Base-by-base conservation (phyloP, 2,797 vertebrate species). In the Xenops minutus region DNA sequence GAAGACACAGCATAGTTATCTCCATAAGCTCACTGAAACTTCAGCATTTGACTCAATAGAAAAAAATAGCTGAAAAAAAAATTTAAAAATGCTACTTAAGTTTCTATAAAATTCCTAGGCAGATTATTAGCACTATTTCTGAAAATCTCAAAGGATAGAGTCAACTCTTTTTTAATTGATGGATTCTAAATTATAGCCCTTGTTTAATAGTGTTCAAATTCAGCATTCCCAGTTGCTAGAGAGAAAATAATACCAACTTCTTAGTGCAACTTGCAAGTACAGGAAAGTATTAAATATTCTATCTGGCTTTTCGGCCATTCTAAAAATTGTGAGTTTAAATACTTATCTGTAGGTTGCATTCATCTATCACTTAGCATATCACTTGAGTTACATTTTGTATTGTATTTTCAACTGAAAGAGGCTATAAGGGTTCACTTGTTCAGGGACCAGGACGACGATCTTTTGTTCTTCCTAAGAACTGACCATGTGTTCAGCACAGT, bases 1-100 rank as follows among this genome's bases (percentile, higher is more conserved):
- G 87, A 76, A 72, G 74, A 94, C 87, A 91, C 43, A 85, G 80
- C n/a, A 80, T 12, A 92, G 81, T 93, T 85, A 37, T 12, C 39
- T 88, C 82, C 52, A 34, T 48, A 64, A 82, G 30, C 68, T 77
- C 43, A 44, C 11, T 44, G 43, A 85, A 95, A 72, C 68, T 77
- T 77, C 78, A 89, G 19, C 19, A 37, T 81, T 95, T 87, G 63
- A 69, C 73, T 89, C 46, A 49, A 27, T 89, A 81, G 64, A 43
- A 80, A 69, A 84, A 77, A 54, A 6, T 9, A 67, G 3, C n/a
- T 61, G 14, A n/a, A 39, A 92, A 85, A 75, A 20, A 93, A 67
- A n/a, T n/a, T 43, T 22, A 30, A 81, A 82, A 92, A 90, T 34
- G 12, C 3, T 73, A 21, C 32, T 90, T 52, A 5, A 46, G 1